Evolutionary conservation across 2,797 vertebrate genomes (phyloP), one percentile per base, ranked within the genome.

Genomic region (Myripristis jacobus): DNA sequence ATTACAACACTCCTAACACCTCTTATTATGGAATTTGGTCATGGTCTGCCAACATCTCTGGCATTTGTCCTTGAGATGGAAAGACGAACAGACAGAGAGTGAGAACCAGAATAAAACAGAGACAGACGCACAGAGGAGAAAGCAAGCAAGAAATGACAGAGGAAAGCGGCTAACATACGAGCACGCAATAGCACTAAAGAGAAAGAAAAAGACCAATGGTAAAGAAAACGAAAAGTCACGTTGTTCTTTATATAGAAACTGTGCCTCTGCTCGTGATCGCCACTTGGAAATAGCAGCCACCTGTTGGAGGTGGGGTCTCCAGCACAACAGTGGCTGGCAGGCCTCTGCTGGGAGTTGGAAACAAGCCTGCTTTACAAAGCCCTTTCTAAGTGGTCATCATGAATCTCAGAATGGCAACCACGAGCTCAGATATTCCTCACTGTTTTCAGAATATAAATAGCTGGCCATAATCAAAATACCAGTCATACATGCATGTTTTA

Each of bases 221-320:
- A 52, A 50, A 57, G 43, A 61, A 76, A 72, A 79, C 50, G 29
- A 44, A 63, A 68, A 59, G n/a, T 43, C 68, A 69, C 29, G 48
- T 9, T 25, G 53, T 66, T n/a, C 68, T 87, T 85, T 85, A 87
- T 72, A 81, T 81, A 82, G 88, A 63, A 31, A 34, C 43, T 57
- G 24, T 54, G 58, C 46, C 70, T 55, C 15, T 43, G 55, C 62
- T 76, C 59, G 46, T 73, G 58, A 77, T 67, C 60, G 73, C 43
- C 38, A 73, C 66, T 82, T 81, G 13, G 53, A 87, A 90, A 89
- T 87, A 86, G 84, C 65, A 75, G 62, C 81, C 90, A 91, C 85
- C 89, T 92, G 91, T 89, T 90, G 36, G 34, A 65, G 43, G 34
- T 27, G 52, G 36, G 59, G 25, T 58, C 68, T 66, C 22, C 41